Base-by-base conservation (phyloP, 2,888 invertebrate genomes). In the Cyaniris semiargus region DNA sequence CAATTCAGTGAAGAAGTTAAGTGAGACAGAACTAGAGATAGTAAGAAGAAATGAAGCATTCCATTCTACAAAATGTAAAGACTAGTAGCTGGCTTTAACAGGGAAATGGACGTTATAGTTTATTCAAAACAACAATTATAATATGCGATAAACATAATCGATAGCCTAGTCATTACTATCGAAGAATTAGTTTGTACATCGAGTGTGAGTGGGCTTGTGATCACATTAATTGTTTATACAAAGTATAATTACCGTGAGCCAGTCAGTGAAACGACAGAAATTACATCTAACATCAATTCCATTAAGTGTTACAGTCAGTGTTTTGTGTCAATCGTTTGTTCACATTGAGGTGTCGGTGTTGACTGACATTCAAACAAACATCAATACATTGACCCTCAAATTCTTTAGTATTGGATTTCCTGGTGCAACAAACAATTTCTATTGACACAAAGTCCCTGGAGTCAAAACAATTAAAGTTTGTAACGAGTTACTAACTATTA, bases 51-150 rank as follows among this genome's bases (percentile, higher is more conserved):
- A 92, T 89, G 88, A 94, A 94, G 94, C 94, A 94, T 94, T 94
- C 93, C 93, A 93, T 91, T 86, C 93, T 93, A 94, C 92, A 87
- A 88, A 90, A 89, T 89, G 89, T 85, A 86, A 74, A 74, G 74
- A 88, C 91, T 92, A 93, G 92, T 92, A 93, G 94, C 93, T 93
- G 92, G 88, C 86, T 93, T 94, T 94, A 94, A 94, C 93, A 94
- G 93, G 93, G 93, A 94, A 92, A 93, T 94, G 93, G 94, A 94
- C 94, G 93, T 91, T 85, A 66, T 66, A 84, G 79, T 87, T 86
- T 85, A 83, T 81, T 86, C 80, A 80, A 84, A 87, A 86, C 85
- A 84, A 84, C 80, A 83, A 86, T 83, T 81, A 84, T 80, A 83
- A 86, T 83, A 80, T 81, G 81, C 80, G 78, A 80, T 78, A 79